Base-by-base conservation (phyloP, 2,113 vertebrate genomes). In the Tinamus guttatus region DNA sequence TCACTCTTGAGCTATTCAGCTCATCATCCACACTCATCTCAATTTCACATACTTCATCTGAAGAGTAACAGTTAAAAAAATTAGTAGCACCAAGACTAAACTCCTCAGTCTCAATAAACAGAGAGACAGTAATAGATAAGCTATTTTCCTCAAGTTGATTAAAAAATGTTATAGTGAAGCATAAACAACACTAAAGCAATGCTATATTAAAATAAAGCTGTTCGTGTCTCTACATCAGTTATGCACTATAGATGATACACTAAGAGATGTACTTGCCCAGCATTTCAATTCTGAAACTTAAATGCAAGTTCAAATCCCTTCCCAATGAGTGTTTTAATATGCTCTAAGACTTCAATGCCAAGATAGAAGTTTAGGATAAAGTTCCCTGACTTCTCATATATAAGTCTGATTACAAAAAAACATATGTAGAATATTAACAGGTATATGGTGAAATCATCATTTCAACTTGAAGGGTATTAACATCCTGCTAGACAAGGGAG, bases 1-100 rank as follows among this genome's bases (percentile, higher is more conserved):
- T 99, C 18, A 99, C 98, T 34, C 98, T 98, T 4, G 99, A 99
- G 97, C 98, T 99, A 81, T 99, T 98, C 56, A 98, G 98, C 22
- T 98, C 97, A 0, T 96, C 96, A 84, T 97, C 97, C 81, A 98
- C 98, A 10, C 38, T 98, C 96, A 97, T 97, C 95, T 99, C 98
- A 0, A 76, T 89, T 95, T 99, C 98, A 3, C 14, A 75, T 25
- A 90, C 85, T 79, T 97, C 95, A 95, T 92, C 98, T 98, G 91
- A 81, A 97, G 85, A 62, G 94, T 60, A 90, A 60, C 4, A 19
- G 81, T 95, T 92, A 30, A 15, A 60, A 67, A 32, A 11, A 43
- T 87, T 79, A 81, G 51, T 25, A 90, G 5, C 13, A 67, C n/a
- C 12, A 82, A 64, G 32, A 68, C 3, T 56, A n/a, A 84, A 40